Conservation (phyloP, 2,797 vertebrate species). For the Erethizon dorsatum region DNA sequence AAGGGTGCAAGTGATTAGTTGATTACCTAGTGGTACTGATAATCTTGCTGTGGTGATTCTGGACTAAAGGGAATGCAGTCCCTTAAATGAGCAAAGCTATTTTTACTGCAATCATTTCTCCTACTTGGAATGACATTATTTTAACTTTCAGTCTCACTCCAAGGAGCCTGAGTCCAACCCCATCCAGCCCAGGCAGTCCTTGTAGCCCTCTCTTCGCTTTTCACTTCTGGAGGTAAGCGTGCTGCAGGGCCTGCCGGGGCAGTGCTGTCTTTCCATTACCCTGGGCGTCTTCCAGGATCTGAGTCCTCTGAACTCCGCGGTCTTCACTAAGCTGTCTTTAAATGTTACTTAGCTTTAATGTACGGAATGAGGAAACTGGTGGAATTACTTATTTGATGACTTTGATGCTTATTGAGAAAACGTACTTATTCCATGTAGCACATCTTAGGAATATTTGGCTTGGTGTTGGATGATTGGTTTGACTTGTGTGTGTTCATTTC, state of each 20-base stretch:
- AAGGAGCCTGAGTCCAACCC: constrained; percentile 99
- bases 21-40: constrained; percentile 59
- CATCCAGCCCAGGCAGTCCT: constrained; percentile 99
- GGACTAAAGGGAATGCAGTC: constrained; percentile 63
- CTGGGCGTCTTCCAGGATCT: not conserved
- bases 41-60: constrained; percentile 67
- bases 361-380: not conserved
- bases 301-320: not conserved
- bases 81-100: constrained; percentile 76
- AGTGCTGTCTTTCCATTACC: constrained; percentile 76
- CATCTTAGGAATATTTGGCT: not conserved
- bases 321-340: not conserved
- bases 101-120: constrained; percentile 87
- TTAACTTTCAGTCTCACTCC: constrained; percentile 99
- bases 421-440: not conserved
- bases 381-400: not conserved
- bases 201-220: constrained; percentile 99
- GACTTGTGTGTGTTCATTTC: not conserved
- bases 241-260: constrained; percentile 87
- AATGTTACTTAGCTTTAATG: not conserved
- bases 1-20: constrained; percentile 49
- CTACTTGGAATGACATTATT: constrained; percentile 92
- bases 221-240: constrained; percentile 99
- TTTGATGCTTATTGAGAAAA: not conserved
- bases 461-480: not conserved